Percentiles rank a stretch among this genome's conserved stretches.
phyloP scores from a whole-genome alignment of 1,140 invertebrate genomes.

The Heliconius nattereri region DNA sequence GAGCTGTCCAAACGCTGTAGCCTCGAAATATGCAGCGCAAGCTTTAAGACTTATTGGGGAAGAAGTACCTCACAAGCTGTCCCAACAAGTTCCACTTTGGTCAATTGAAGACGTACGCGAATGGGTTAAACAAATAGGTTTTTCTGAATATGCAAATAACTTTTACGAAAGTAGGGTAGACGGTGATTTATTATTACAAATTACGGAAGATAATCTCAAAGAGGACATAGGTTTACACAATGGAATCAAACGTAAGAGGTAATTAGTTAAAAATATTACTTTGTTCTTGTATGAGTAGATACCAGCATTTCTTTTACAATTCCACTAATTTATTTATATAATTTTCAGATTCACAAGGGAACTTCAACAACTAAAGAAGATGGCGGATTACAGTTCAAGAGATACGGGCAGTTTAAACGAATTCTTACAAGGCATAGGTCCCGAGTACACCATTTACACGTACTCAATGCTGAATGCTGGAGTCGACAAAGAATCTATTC shows the following conservation, averaged over 20 bases:
- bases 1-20: slow-evolving; percentile 98
- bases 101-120: slow-evolving; percentile 97
- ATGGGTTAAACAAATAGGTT: slow-evolving; percentile 99
- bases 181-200: slow-evolving; percentile 96
- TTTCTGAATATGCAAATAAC: slow-evolving; percentile 89
- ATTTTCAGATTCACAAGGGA: slow-evolving; percentile 93
- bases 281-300: neutral
- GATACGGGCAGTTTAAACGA: slow-evolving; percentile 95
- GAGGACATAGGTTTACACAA: slow-evolving; percentile 97
- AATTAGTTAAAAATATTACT: slow-evolving; percentile 26
- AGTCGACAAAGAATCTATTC: slow-evolving; percentile 92
- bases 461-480: slow-evolving; percentile 98
- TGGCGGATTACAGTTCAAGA: slow-evolving; percentile 98
- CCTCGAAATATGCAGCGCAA: slow-evolving; percentile 98
- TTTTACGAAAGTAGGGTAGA: slow-evolving; percentile 97
- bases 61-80: slow-evolving; percentile 97
- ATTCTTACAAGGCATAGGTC: slow-evolving; percentile 92
- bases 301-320: neutral
- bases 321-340: slow-evolving; percentile 15
- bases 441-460: slow-evolving; percentile 97
- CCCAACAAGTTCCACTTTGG: slow-evolving; percentile 99
- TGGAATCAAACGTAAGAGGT: slow-evolving; percentile 95
- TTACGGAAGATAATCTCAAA: slow-evolving; percentile 95
- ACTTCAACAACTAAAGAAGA: slow-evolving; percentile 96
- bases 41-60: slow-evolving; percentile 97